Percentiles rank a stretch among this genome's conserved stretches.
Conservation (phyloP, 2,113 vertebrate genomes). For the Oncorhynchus mykiss region DNA sequence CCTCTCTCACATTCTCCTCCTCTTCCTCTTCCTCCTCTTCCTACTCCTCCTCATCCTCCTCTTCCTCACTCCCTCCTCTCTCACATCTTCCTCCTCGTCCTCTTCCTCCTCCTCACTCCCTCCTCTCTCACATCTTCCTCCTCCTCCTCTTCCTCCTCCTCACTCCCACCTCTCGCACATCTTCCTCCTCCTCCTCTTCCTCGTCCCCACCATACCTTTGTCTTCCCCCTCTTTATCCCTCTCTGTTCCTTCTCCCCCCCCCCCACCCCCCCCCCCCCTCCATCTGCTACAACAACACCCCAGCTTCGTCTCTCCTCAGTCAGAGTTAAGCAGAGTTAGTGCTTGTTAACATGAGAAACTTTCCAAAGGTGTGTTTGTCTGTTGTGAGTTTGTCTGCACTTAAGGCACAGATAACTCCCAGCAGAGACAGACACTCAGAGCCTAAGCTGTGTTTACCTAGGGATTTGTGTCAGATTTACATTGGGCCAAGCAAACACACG, state of each 20-base stretch:
- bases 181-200: slow-evolving; percentile 1
- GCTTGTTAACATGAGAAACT: slow-evolving; percentile 1
- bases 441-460: slow-evolving; percentile 51
- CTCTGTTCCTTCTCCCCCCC: neutral
- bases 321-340: neutral
- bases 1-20: no score
- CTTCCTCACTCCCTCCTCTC: no score
- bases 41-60: neutral
- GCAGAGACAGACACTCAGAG: slow-evolving; percentile 19
- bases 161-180: neutral
- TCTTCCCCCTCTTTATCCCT: no score
- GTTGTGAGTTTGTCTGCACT: slow-evolving; percentile 38
- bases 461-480: slow-evolving; percentile 52
- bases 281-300: neutral
- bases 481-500: slow-evolving; percentile 31
- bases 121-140: slow-evolving; percentile 2
- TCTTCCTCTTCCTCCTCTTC: no score
- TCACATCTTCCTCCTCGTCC: neutral
- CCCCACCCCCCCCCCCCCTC: no score
- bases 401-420: slow-evolving; percentile 19
- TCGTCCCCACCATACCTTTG: no score
- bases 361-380: slow-evolving; percentile 20
- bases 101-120: neutral
- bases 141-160: no score
- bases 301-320: neutral